Evolutionary conservation across 2,113 vertebrate species (phyloP).

Genomic region (Laticauda laticaudata): DNA sequence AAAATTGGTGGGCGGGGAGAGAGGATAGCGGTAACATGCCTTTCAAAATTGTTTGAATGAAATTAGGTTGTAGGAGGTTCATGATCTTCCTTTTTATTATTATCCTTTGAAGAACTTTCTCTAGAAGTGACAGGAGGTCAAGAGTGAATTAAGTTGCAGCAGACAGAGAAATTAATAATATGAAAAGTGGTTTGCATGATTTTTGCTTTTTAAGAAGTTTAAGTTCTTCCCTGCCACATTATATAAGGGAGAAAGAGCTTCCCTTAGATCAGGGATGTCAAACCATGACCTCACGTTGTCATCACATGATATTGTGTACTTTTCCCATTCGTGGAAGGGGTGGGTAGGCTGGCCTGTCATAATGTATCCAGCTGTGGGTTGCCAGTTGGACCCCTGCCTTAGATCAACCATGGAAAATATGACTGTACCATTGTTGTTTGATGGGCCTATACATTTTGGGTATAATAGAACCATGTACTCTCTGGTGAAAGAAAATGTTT

Average conservation of each 20-base stretch:
- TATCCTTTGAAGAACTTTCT: neutral
- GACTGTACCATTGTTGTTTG: too few relatives aligned
- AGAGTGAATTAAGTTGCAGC: neutral
- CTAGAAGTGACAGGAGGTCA: neutral
- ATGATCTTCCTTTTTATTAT: neutral
- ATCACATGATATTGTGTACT: neutral
- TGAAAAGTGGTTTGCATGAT: neutral
- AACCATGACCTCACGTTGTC: too few relatives aligned
- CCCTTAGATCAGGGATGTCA: neutral
- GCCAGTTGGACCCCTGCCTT: too few relatives aligned
- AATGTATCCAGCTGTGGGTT: too few relatives aligned
- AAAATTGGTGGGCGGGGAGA: too few relatives aligned
- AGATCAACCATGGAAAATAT: neutral
- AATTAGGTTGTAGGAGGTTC: neutral
- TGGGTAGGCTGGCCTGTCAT: too few relatives aligned
- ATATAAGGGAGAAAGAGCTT: neutral
- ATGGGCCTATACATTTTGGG: too few relatives aligned
- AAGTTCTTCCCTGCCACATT: neutral
- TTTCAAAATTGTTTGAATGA: neutral
- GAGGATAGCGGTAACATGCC: too few relatives aligned
- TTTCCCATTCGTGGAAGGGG: too few relatives aligned
- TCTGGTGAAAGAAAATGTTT: too few relatives aligned
- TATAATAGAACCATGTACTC: too few relatives aligned
- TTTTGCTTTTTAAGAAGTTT: neutral
- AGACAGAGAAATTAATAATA: neutral